Evolutionary conservation across 2,113 vertebrate genomes (phyloP).

Genomic region (Condylura cristata): DNA sequence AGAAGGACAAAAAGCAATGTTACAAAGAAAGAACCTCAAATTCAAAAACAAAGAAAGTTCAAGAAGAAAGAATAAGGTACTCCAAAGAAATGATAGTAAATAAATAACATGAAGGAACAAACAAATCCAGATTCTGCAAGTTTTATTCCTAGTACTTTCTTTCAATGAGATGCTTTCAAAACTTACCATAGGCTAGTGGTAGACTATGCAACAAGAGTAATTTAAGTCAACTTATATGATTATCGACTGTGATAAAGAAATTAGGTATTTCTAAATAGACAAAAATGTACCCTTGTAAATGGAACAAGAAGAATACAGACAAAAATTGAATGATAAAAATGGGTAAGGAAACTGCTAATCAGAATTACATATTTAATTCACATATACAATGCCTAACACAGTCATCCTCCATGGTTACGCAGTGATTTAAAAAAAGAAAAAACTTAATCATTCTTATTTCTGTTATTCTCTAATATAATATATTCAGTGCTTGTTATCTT

Average conservation of each 20-base stretch:
- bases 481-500: background rate
- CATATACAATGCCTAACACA: background rate
- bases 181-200: background rate
- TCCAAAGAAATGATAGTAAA: background rate
- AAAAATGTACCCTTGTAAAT: background rate
- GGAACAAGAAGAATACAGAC: background rate
- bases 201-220: background rate
- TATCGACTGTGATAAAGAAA: background rate
- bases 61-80: background rate
- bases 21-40: background rate
- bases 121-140: background rate
- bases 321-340: background rate
- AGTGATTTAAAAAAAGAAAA: background rate
- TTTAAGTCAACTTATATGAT: slow-evolving; percentile 43
- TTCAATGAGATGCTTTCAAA: background rate
- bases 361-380: background rate
- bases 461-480: background rate
- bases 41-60: background rate
- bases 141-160: background rate
- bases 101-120: background rate
- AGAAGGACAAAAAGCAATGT: background rate
- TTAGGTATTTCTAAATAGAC: background rate
- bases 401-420: background rate
- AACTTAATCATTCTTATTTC: background rate
- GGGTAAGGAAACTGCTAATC: background rate